Evolutionary conservation across 1,140 invertebrate genomes (phyloP), one percentile per base, ranked within the genome.

Genomic region (Aricia agestis): DNA sequence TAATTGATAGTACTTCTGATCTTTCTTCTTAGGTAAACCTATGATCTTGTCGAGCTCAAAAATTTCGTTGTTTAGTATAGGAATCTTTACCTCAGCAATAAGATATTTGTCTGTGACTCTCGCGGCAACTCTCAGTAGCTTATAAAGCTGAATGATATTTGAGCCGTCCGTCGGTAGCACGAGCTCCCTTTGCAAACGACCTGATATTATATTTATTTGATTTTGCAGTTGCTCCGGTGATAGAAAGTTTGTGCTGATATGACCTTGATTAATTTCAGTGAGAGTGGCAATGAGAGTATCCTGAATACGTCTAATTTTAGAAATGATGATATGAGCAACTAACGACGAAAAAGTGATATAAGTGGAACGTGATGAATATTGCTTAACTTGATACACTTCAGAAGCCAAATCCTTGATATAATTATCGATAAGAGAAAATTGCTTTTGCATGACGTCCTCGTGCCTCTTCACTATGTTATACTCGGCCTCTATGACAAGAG

Each of bases 401-500:
- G 25, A 0, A 41, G 63, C 52, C 10, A 74, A 57, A 11, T 68
- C 45, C 3, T 72, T 63, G 9, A 78, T 67, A 42, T 76, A 65
- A n/a, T 66, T 9, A 45, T 76, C 67, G 3, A 76, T 71, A 1
- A 69, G 57, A 42, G 61, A 11, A n/a, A 76, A 73, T 52, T 78
- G 77, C 67, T 74, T 73, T 42, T 71, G 71, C 74, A 78, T 78
- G 2, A 74, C 42, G 13, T 66, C 32, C 19, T 74, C 73, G 41
- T 74, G 76, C 19, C 77, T 66, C 19, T 72, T 67, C 42, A 76
- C 6, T 13, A 78, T 73, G 41, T 78, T 76, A 32, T 72, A 70
- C 65, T 74, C 67, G 11, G 73, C 66, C 67, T 78, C 74, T 9
- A 78, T 58, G 2, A 78, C 66, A 13, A 45, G 19, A 13, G 74